A percentile compares a stretch with the other conserved stretches of the same genome.
Evolutionary conservation across 2,113 vertebrate species (phyloP).

Genomic region (Syngnathus scovelli): DNA sequence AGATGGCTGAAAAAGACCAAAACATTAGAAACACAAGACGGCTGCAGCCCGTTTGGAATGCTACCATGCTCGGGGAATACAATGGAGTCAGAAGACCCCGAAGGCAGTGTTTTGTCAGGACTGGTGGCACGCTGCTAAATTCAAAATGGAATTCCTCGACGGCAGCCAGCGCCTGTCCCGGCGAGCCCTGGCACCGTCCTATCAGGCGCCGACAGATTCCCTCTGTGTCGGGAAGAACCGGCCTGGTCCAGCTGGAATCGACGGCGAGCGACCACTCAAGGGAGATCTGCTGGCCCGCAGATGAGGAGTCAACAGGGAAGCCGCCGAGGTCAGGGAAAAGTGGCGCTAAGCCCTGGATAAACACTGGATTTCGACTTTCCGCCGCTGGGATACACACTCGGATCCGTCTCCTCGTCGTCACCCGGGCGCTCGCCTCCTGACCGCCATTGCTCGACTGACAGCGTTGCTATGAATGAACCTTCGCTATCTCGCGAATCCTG

Average conservation of each 20-base stretch:
- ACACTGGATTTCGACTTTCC: constrained; percentile 58
- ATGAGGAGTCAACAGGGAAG: constrained; percentile 43
- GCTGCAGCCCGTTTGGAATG: not conserved
- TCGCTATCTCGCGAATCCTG: constrained; percentile 12
- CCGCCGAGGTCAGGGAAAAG: constrained; percentile 43
- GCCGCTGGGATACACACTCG: constrained; percentile 42
- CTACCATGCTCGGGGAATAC: constrained; percentile 29
- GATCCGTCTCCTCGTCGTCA: constrained; percentile 51
- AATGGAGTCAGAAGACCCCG: constrained; percentile 51
- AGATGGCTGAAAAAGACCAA: not conserved
- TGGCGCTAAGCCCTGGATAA: constrained; percentile 66
- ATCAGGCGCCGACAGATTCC: constrained; percentile 69
- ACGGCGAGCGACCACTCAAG: constrained; percentile 54
- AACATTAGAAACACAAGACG: not conserved
- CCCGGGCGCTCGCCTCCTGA: constrained; percentile 20
- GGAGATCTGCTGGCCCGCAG: constrained; percentile 50
- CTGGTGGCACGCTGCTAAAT: constrained; percentile 65
- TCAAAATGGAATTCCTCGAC: constrained; percentile 74
- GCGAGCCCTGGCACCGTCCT: constrained; percentile 66
- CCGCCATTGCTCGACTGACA: constrained; percentile 15
- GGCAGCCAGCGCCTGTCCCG: constrained; percentile 61
- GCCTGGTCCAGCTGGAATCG: constrained; percentile 52
- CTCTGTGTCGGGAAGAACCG: constrained; percentile 42
- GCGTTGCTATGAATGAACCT: constrained; percentile 17
- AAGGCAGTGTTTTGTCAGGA: constrained; percentile 48